A percentile compares a stretch with the other conserved stretches of the same genome.
These are phyloP conservation scores for Galendromus occidentalis DNA, from an alignment of 1,140 invertebrate genomes.

Conservation along the genomic window DNA sequence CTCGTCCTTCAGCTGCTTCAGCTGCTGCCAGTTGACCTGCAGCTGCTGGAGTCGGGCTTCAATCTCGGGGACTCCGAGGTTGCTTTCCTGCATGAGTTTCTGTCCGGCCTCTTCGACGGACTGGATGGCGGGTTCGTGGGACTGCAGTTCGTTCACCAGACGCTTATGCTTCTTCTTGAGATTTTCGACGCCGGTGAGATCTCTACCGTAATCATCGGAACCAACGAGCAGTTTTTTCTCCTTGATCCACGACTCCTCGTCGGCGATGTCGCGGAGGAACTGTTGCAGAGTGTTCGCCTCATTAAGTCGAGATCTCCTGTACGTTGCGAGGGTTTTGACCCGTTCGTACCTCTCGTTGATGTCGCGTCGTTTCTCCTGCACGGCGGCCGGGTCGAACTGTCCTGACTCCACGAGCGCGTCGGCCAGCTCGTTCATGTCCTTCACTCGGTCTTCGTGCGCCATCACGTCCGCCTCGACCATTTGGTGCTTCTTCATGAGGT, in stretches of 20 bases:
- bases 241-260: conserved; percentile 99
- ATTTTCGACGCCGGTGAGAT: conserved; percentile 93
- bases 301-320: conserved; percentile 62
- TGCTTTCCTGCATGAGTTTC: conserved; percentile 90
- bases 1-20: conserved; percentile 48
- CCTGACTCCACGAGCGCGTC: conserved; percentile 81
- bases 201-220: conserved; percentile 92
- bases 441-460: conserved; percentile 85
- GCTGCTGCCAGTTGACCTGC: conserved; percentile 28
- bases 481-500: conserved; percentile 97
- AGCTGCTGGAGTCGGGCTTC: conserved; percentile 38
- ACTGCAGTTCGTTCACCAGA: conserved; percentile 79
- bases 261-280: conserved; percentile 97
- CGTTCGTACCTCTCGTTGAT: conserved; percentile 86
- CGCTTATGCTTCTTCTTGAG: conserved; percentile 95
- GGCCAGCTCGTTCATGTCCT: conserved; percentile 81
- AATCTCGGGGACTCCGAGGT: conserved; percentile 86
- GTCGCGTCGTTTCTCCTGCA: conserved; percentile 72
- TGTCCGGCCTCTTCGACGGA: conserved; percentile 88
- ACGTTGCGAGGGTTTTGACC: conserved; percentile 74
- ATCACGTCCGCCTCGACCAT: conserved; percentile 90
- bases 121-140: conserved; percentile 91
- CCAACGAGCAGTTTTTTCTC: conserved; percentile 94
- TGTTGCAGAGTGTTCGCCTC: conserved; percentile 96
- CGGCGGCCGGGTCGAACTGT: conserved; percentile 78